Conservation (phyloP, 2,797 vertebrate species). For the Anableps anableps region DNA sequence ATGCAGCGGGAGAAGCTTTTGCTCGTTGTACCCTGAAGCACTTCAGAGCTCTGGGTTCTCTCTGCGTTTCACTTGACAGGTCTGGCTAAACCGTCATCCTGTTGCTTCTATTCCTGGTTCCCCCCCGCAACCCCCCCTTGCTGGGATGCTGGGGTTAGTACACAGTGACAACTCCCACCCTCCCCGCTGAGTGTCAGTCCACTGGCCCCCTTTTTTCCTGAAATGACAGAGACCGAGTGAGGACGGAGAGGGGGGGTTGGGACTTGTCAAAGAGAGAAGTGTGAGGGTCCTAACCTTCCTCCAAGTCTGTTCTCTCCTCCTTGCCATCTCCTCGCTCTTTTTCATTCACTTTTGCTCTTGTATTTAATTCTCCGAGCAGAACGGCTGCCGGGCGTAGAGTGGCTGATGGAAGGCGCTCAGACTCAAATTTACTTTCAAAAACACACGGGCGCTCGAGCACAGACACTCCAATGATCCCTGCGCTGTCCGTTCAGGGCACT, state of each 20-base stretch:
- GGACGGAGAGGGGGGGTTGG: conserved; percentile 23
- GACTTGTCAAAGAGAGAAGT: conserved; percentile 16
- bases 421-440: conserved; percentile 25
- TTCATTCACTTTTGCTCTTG: conserved; percentile 28
- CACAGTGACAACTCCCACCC: conserved; percentile 51
- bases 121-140: neutral
- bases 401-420: conserved; percentile 32
- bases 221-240: conserved; percentile 15
- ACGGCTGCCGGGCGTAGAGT: conserved; percentile 20
- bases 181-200: conserved; percentile 46
- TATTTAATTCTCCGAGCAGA: conserved; percentile 58
- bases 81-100: conserved; percentile 47
- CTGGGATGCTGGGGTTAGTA: conserved; percentile 39
- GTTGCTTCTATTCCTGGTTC: conserved; percentile 36
- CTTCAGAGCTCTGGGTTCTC: conserved; percentile 39
- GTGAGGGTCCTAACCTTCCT: conserved; percentile 31
- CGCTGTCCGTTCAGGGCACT: conserved; percentile 22
- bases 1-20: neutral
- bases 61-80: conserved; percentile 44
- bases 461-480: conserved; percentile 11
- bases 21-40: conserved; percentile 28
- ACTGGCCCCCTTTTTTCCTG: conserved; percentile 23
- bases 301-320: conserved; percentile 11
- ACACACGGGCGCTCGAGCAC: conserved; percentile 3
- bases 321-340: conserved; percentile 10